phyloP scores from a whole-genome alignment of 2,888 invertebrate genomes.

The Erynnis tages region DNA sequence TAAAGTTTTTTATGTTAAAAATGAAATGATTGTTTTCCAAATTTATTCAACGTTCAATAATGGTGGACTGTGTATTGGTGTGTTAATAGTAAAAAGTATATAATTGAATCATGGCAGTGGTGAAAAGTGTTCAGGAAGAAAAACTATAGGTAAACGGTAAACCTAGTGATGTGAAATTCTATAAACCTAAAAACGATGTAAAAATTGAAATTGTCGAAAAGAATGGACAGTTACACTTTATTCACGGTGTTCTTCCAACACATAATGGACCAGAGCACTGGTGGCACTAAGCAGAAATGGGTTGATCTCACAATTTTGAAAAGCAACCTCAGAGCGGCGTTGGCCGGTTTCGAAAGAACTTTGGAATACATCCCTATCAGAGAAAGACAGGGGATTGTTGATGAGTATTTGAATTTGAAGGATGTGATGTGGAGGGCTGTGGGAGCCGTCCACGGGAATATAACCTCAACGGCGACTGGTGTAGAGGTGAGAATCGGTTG shows the following conservation, averaged over 20 bases:
- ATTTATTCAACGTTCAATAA: too few relatives aligned
- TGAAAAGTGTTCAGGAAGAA: too few relatives aligned
- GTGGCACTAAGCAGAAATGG: slow-evolving; percentile 53
- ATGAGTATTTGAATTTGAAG: slow-evolving; percentile 53
- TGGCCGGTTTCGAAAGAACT: slow-evolving; percentile 50
- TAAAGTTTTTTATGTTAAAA: too few relatives aligned
- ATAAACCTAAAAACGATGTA: too few relatives aligned
- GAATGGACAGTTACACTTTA: slow-evolving; percentile 41
- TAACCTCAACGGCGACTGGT: slow-evolving; percentile 38
- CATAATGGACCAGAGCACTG: slow-evolving; percentile 41
- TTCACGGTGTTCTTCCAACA: slow-evolving; percentile 43
- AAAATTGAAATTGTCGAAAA: background rate
- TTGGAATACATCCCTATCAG: slow-evolving; percentile 40
- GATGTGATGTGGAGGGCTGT: slow-evolving; percentile 60
- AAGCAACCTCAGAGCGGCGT: slow-evolving; percentile 47
- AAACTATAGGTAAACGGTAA: too few relatives aligned
- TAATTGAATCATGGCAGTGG: too few relatives aligned
- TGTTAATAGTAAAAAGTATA: too few relatives aligned
- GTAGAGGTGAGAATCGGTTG: slow-evolving; percentile 38
- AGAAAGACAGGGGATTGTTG: slow-evolving; percentile 43
- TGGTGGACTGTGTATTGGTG: too few relatives aligned
- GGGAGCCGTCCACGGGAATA: slow-evolving; percentile 59
- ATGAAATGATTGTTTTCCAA: too few relatives aligned
- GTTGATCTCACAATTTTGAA: slow-evolving; percentile 58
- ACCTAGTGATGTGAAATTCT: background rate